Conservation (phyloP, 2,888 invertebrate genomes). For the Noctua pronuba region DNA sequence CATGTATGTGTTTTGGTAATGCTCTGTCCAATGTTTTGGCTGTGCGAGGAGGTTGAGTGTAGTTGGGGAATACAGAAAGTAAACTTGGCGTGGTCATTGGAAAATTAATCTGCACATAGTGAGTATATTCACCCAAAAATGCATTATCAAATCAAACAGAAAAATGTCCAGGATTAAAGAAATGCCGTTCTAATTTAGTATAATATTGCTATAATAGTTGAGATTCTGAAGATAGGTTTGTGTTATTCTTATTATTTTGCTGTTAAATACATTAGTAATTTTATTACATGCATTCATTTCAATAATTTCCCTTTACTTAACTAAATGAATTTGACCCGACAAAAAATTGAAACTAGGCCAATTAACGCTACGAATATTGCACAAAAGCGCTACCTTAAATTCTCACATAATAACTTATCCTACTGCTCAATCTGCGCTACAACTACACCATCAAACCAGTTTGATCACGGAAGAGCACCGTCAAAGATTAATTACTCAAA, state of each 20-base stretch:
- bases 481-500: constrained; percentile 79
- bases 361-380: neutral
- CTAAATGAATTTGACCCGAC: neutral
- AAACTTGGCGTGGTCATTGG: neutral
- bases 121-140: neutral
- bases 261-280: neutral
- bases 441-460: constrained; percentile 71
- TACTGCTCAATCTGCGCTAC: constrained; percentile 33
- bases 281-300: too few relatives aligned
- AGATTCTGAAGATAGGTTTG: neutral
- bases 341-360: neutral
- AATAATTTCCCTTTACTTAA: too few relatives aligned
- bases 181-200: neutral
- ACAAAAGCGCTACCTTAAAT: neutral
- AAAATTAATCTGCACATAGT: neutral
- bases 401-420: neutral
- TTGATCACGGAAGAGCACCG: constrained; percentile 78
- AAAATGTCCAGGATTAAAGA: neutral
- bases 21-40: constrained; percentile 22
- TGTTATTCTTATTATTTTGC: neutral
- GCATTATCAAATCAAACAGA: neutral
- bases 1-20: constrained; percentile 35
- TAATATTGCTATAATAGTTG: too few relatives aligned
- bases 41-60: neutral
- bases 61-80: constrained; percentile 14